These are phyloP conservation scores for Heliconius hewitsoni DNA, from an alignment of 1,140 invertebrate species.

Conservation along the genomic window DNA sequence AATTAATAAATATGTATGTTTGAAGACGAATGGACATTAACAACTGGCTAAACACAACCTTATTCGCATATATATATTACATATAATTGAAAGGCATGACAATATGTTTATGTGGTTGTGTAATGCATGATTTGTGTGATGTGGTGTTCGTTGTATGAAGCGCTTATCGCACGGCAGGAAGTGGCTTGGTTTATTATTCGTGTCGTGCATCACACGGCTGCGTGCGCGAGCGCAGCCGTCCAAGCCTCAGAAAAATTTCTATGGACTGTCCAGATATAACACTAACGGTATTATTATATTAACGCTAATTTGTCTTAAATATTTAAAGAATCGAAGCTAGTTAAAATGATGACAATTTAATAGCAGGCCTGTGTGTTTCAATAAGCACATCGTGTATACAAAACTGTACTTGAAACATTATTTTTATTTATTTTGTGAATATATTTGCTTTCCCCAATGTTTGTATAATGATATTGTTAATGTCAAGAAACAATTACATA, in stretches of 20 bases:
- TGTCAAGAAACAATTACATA: not conserved
- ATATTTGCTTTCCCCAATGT: not conserved
- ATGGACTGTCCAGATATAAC: constrained; percentile 56
- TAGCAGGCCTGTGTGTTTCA: not conserved
- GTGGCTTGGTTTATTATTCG: constrained; percentile 79
- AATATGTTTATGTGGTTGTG: constrained; percentile 47
- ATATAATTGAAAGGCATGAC: constrained; percentile 40
- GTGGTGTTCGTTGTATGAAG: constrained; percentile 68
- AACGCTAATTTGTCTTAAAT: constrained; percentile 56
- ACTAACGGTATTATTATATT: constrained; percentile 66
- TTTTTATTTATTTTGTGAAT: not conserved
- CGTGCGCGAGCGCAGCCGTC: constrained; percentile 64
- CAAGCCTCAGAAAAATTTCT: constrained; percentile 63
- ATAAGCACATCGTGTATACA: not conserved
- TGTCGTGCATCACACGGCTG: constrained; percentile 74
- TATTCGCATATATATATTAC: constrained; percentile 35
- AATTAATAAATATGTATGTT: constrained; percentile 47
- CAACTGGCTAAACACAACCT: constrained; percentile 33
- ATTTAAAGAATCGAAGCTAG: not conserved
- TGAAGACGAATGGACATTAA: constrained; percentile 20
- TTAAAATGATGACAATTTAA: not conserved
- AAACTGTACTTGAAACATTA: not conserved
- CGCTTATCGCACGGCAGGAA: constrained; percentile 77
- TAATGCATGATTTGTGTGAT: constrained; percentile 54
- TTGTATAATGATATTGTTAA: not conserved